Base-by-base conservation (phyloP, 2,113 vertebrate species). In the Scomber colias region DNA sequence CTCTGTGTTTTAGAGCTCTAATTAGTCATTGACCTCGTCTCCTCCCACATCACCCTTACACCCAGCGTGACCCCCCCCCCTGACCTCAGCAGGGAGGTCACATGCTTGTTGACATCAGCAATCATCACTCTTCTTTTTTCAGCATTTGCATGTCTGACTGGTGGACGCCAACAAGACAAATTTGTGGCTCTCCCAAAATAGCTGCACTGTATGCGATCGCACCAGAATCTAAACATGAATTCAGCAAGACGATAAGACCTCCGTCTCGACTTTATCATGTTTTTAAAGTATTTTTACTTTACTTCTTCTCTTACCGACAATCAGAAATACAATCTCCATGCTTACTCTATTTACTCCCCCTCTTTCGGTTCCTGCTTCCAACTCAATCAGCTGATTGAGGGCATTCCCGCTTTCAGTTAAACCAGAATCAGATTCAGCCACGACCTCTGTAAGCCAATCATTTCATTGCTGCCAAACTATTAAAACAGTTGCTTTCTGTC, bases 1-100 rank as follows among this genome's bases (percentile, higher is more conserved):
- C 50, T 59, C 78, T 46, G 69, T 90, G 86, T 93, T 92, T 93
- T 83, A 91, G 70, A 81, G 75, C 81, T 82, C 72, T 92, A 92
- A 94, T 92, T 92, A 94, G 86, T 64, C 71, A 75, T 83, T 89
- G 89, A 94, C 89, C 87, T 75, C 63, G 50, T 87, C 85, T 87
- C 82, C 76, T 90, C 86, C 87, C 81, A 79, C 65, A 35, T 86
- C 77, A 63, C 49, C 86, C 44, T 75, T 75, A 83, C 86, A 83
- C 87, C 89, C 85, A 63, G 67, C 6, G 2, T 87, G 87, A 90
- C 81, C 79, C 66, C 35, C 24, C 1, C 12, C 24, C 1, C 12
- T 6, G 83, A 85, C 88, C 82, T 31, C 53, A 0, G 46, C 9
- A 61, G 44, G 73, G 82, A 88, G 78, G 79, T 91, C 91, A 91